phyloP scores from a whole-genome alignment of 1,140 invertebrate species.

The Cyclina sinensis region DNA sequence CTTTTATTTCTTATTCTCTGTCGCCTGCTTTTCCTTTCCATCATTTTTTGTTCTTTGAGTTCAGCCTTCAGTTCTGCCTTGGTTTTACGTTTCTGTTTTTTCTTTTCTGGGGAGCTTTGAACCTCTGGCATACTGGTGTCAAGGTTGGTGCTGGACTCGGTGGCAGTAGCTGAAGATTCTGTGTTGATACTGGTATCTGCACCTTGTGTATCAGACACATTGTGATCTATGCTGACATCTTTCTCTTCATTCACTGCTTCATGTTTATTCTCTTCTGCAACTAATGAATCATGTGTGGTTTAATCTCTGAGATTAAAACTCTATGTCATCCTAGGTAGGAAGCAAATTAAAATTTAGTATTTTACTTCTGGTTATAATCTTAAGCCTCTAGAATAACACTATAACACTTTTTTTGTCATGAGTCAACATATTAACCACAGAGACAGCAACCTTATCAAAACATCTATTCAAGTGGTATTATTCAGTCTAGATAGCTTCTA shows the following conservation, averaged over 20 bases:
- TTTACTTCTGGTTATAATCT: too few relatives aligned
- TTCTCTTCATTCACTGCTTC: slow-evolving; percentile 25
- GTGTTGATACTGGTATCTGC: slow-evolving; percentile 48
- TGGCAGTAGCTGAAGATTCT: slow-evolving; percentile 10
- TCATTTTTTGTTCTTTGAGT: slow-evolving; percentile 84
- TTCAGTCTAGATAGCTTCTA: too few relatives aligned
- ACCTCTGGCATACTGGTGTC: slow-evolving; percentile 32
- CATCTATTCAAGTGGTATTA: too few relatives aligned
- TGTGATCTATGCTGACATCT: slow-evolving; percentile 13
- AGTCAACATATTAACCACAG: too few relatives aligned
- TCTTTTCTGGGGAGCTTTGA: slow-evolving; percentile 67
- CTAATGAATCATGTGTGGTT: not conserved
- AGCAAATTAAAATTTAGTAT: too few relatives aligned
- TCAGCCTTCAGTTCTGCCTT: slow-evolving; percentile 85
- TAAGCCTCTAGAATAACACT: too few relatives aligned
- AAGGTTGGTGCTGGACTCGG: slow-evolving; percentile 30
- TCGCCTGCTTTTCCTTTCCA: slow-evolving; percentile 82
- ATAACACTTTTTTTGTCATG: too few relatives aligned
- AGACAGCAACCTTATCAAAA: too few relatives aligned
- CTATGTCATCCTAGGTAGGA: too few relatives aligned
- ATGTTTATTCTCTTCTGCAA: not conserved
- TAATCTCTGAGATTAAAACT: too few relatives aligned
- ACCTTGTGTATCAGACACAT: not conserved
- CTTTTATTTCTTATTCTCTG: slow-evolving; percentile 83
- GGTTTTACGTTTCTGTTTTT: slow-evolving; percentile 78